Evolutionary conservation across 2,797 vertebrate genomes (phyloP).

Genomic region (Rhinichthys osculus): DNA sequence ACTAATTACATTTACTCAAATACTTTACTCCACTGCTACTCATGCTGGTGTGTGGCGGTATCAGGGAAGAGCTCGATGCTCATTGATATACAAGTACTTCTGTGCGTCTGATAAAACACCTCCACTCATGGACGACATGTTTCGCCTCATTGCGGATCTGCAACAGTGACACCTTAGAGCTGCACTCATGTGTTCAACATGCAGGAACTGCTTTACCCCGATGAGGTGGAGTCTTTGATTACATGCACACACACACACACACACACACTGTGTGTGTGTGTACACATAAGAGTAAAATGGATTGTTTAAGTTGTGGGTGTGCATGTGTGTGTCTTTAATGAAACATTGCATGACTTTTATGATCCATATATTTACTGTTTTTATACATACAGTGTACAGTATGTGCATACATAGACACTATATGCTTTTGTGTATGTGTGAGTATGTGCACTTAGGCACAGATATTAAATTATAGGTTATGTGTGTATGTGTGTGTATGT

Average conservation of each 20-base stretch:
- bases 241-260: constrained; percentile 40
- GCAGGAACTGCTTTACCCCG: constrained; percentile 60
- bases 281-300: constrained; percentile 3
- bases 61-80: neutral
- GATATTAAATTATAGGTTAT: constrained; percentile 14
- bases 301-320: constrained; percentile 40
- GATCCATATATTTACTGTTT: neutral
- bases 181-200: constrained; percentile 66
- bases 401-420: neutral
- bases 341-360: constrained; percentile 3
- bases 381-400: neutral
- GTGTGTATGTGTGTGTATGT: constrained; percentile 31
- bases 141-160: constrained; percentile 68
- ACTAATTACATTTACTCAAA: neutral
- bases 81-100: constrained; percentile 27
- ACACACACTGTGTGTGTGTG: constrained; percentile 25
- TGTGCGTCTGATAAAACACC: constrained; percentile 28
- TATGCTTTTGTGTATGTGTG: constrained; percentile 31
- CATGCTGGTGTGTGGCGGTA: neutral
- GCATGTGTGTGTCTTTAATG: constrained; percentile 48
- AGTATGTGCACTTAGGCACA: constrained; percentile 25
- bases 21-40: too few species aligned
- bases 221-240: constrained; percentile 69
- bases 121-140: constrained; percentile 40
- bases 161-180: constrained; percentile 66